phyloP scores from a whole-genome alignment of 2,888 invertebrate species.

The Protophormia terraenovae region DNA sequence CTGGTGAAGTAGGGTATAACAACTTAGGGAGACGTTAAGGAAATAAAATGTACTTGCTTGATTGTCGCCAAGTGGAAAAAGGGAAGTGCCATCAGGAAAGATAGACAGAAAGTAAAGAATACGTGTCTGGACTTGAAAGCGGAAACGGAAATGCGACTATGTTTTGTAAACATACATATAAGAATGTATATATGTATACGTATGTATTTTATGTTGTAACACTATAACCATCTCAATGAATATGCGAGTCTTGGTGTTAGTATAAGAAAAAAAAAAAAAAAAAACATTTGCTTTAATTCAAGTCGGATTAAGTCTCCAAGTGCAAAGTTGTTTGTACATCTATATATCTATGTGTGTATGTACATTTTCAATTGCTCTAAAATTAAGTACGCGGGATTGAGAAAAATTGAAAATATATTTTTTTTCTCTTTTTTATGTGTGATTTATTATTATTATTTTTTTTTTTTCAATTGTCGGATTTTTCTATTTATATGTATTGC shows the following conservation, averaged over 20 bases:
- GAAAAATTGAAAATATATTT: slow-evolving; percentile 41
- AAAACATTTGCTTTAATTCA: neutral
- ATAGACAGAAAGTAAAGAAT: neutral
- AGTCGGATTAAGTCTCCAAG: slow-evolving; percentile 1
- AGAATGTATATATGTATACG: neutral
- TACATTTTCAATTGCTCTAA: slow-evolving; percentile 34
- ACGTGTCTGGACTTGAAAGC: slow-evolving; percentile 60
- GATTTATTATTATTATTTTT: too few species aligned
- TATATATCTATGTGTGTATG: neutral
- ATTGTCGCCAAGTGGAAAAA: neutral
- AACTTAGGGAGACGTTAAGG: neutral
- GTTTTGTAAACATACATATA: neutral
- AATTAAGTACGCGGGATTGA: slow-evolving; percentile 25
- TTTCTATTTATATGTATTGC: neutral
- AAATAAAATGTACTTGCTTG: slow-evolving; percentile 4
- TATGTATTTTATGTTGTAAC: neutral
- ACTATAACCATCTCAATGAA: neutral
- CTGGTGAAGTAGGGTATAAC: too few species aligned
- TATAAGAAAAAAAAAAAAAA: neutral
- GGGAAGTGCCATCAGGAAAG: neutral
- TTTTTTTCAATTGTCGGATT: neutral
- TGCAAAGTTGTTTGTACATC: neutral
- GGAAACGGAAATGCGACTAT: slow-evolving; percentile 61
- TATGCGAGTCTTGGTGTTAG: neutral
- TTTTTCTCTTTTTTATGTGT: neutral